Evolutionary conservation across 2,797 vertebrate genomes (phyloP), one percentile per base, ranked within the genome.

Genomic region (Zalophus californianus): DNA sequence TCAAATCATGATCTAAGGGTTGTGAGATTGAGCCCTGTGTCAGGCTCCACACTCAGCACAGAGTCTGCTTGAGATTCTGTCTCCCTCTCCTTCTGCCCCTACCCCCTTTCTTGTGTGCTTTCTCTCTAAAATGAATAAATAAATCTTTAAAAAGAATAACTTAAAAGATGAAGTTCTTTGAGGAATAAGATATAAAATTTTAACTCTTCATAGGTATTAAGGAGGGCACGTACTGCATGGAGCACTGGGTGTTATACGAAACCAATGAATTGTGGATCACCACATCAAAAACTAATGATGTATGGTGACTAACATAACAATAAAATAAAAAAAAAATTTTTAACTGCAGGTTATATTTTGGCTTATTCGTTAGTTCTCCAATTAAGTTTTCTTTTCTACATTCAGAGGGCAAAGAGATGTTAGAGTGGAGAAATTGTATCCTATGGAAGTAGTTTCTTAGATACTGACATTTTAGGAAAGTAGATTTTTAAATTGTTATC

Each of bases 161-260:
- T 75, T 96, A 84, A 2, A 73, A 38, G 54, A 85, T 84, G 70
- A 77, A 68, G 38, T 66, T 91, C 64, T 93, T 96, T 93, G 77
- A 95, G 27, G 62, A 91, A 35, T 80, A 91, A 73, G 32, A 89
- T 77, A 91, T 60, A 96, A 95, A 44, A 78, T 78, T 96, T 86
- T 92, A 66, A 66, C 38, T 27, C 10, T 41, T 80, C 94, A 35
- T 70, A 92, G 80, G 38, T 38, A 38, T 38, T 38, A 38, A 38
- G 38, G 38, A 38, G 38, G 38, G 38, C 38, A 38, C 38, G 38
- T 38, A 38, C 38, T 38, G 38, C 38, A 38, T 38, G 38, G 38
- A 38, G 38, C 38, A 38, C 38, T 38, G 38, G 38, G 38, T 38
- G 38, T 38, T 38, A 38, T 38, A 38, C 38, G 38, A 38, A 38